Percentiles rank a stretch among this genome's conserved stretches.
Evolutionary conservation across 30 jellyfish, hydroid and myxozoan species (phyloP).

Genomic region (Aurelia aurita): DNA sequence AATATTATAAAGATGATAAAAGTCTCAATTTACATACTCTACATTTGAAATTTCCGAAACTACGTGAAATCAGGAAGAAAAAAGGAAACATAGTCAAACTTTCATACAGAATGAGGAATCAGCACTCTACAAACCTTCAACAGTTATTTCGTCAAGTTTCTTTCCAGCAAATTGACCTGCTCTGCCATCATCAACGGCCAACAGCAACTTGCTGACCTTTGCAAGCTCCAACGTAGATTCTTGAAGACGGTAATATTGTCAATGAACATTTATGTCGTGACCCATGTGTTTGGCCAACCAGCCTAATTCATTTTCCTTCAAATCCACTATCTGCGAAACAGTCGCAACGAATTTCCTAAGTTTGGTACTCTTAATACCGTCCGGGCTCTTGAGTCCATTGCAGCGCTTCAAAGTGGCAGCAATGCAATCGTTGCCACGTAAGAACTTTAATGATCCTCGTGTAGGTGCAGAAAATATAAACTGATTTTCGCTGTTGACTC

Average conservation of each 20-base stretch:
- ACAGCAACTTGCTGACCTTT: constrained; percentile 40
- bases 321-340: constrained; percentile 54
- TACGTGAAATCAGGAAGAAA: too few relatives aligned
- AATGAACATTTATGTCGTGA: constrained; percentile 32
- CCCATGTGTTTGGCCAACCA: constrained; percentile 70
- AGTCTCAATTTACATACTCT: too few relatives aligned
- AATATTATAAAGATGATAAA: too few relatives aligned
- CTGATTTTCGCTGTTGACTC: constrained; percentile 23
- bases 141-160: constrained; percentile 37
- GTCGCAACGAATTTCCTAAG: constrained; percentile 61
- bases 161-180: constrained; percentile 46
- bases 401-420: constrained; percentile 17
- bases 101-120: too few relatives aligned
- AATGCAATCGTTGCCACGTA: constrained; percentile 68
- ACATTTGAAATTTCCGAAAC: too few relatives aligned
- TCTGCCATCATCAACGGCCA: constrained; percentile 57
- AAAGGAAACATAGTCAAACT: too few relatives aligned
- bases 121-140: constrained; percentile 26
- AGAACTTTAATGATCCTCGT: constrained; percentile 18
- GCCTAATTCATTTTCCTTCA: constrained; percentile 33
- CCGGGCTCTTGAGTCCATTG: constrained; percentile 22
- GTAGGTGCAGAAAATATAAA: constrained; percentile 64
- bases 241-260: constrained; percentile 38
- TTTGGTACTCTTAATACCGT: constrained; percentile 38
- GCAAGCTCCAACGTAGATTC: constrained; percentile 67